Base-by-base conservation (phyloP, 2,797 vertebrate species). In the Trachops cirrhosus region DNA sequence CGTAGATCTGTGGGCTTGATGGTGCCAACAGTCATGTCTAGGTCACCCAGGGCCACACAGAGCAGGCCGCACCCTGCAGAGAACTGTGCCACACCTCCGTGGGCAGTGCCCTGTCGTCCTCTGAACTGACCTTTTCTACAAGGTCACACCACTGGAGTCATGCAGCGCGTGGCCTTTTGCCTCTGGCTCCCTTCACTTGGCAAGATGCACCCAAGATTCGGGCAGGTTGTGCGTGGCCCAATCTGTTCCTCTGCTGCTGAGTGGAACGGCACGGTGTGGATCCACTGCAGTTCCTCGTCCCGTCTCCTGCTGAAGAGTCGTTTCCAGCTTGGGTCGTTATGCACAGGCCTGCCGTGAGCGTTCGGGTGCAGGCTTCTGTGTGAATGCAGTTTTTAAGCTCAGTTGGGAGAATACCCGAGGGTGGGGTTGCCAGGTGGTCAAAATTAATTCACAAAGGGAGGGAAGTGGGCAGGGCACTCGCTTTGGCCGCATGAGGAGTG, bases 261-360 rank as follows among this genome's bases (percentile, higher is more conserved):
- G 29, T 10, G 19, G 29, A 11, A 10, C 15, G 34, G 34, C 15
- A 4, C 2, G 32, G 15, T 11, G 3, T 6, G 10, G 34, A 24
- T 8, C 32, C 22, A 0, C 6, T 41, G 6, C 3, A 4, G 7
- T 24, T 21, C 2, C 12, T 46, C 18, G 5, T 22, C 29, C 9
- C 0, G 18, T 16, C 26, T 34, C 41, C 9, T 37, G 15, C 9
- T 21, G 15, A 32, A 80, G 62, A 41, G 41, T 39, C 15, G 3
- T 59, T 22, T 78, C 41, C 9, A 9, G 68, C 52, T 41, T 7
- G 10, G 75, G 29, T 8, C 16, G 7, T 94, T 29, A 64, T 2
- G 24, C n/a, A 9, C 39, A 39, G 48, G 75, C 22, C 57, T 62
- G 32, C 57, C 44, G 10, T 74, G 64, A 64, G 34, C 57, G 11